Base-by-base conservation (phyloP, 64 coral and sea anemone species). In the Acropora tenuis region DNA sequence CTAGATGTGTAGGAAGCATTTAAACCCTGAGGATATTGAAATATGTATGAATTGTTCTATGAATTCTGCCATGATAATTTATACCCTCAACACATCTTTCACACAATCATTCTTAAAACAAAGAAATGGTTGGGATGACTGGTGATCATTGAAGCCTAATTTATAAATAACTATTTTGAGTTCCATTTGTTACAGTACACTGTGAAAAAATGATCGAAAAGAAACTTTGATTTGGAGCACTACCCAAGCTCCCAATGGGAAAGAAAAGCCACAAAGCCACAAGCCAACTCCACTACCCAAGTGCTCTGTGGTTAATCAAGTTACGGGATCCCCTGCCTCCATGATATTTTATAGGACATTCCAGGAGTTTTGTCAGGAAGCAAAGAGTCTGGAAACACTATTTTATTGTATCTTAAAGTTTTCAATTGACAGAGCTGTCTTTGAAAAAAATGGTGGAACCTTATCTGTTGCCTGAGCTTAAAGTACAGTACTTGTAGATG, bases 41-140 rank as follows among this genome's bases (percentile, higher is more conserved):
- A 89, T 78, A 47, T 88, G 86, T 88, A 86, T 71, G 82, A 71
- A 6, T 43, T 11, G 17, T 8, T 66, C 16, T 47, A 60, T 88
- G 7, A 74, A 74, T 88, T 10, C 17, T 61, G 16, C 65, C 16
- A 69, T 10, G 42, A 60, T 55, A 6, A 55, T 9, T 55, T 55
- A 55, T 65, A 1, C 66, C 66, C 66, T 45, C 78, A 4, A 13
- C 5, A 40, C 12, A 2, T 42, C 30, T 30, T 0, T 50, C 12
- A 40, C 30, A 3, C 50, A 30, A 30, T 30, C 30, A 55, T 30
- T 30, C 30, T 30, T 30, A 30, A 30, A 30, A 30, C 30, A 30
- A 18, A 8, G 1, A 47, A 8, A 69, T 16, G 3, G 13, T 16
- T 9, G 66, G 18, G n/a, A 18, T 69, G 1, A 2, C 15, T 4